Conservation (phyloP, 2,113 vertebrate genomes). For the Oxygymnocypris stewartii region DNA sequence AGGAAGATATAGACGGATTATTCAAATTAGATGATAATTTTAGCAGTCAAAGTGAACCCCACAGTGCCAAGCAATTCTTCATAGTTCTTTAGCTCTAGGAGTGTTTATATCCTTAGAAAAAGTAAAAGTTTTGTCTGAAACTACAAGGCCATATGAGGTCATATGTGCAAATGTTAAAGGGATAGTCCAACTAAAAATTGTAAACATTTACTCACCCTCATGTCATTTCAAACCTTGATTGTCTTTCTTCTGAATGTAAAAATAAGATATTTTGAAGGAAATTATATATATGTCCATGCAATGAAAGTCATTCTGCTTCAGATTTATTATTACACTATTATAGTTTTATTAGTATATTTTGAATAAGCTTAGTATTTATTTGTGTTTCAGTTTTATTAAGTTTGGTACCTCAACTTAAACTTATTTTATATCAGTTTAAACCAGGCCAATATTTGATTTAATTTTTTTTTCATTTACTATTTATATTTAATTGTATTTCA, state of each 20-base stretch:
- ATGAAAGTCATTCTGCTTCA: background rate
- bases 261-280: background rate
- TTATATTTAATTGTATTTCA: background rate
- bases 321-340: background rate
- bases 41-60: constrained; percentile 25
- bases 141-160: constrained; percentile 1
- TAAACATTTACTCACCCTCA: background rate
- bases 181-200: background rate
- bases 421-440: background rate
- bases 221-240: background rate
- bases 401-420: background rate
- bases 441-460: background rate
- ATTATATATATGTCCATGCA: background rate
- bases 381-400: background rate
- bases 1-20: constrained; percentile 36
- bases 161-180: constrained; percentile 16
- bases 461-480: background rate
- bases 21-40: constrained; percentile 38
- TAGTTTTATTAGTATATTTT: background rate
- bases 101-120: constrained; percentile 9
- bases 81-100: constrained; percentile 22
- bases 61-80: constrained; percentile 12
- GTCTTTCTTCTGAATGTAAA: background rate
- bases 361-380: background rate
- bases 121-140: constrained; percentile 4